Conservation (phyloP, 2,113 vertebrate genomes). For the Gavialis gangeticus region DNA sequence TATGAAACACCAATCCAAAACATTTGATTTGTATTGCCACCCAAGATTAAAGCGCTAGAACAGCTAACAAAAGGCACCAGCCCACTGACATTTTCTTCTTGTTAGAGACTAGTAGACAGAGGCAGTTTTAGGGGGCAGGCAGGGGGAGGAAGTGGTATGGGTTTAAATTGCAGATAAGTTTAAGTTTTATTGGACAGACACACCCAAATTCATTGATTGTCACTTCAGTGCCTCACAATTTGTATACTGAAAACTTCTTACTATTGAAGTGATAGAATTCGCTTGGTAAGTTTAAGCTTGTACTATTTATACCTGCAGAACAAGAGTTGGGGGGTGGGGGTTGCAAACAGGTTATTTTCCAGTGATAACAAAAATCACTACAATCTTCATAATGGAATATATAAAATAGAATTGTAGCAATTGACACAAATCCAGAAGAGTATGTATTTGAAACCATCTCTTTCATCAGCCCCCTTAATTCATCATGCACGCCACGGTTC, state of each 20-base stretch:
- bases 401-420: neutral
- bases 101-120: slow-evolving; percentile 35
- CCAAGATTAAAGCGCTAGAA: slow-evolving; percentile 16
- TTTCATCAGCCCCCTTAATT: neutral
- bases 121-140: neutral
- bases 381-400: neutral
- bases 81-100: slow-evolving; percentile 50
- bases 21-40: neutral
- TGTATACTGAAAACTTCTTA: neutral
- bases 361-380: neutral
- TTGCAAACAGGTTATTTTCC: neutral
- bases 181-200: slow-evolving; percentile 51
- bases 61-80: slow-evolving; percentile 21
- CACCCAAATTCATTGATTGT: slow-evolving; percentile 27
- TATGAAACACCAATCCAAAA: neutral
- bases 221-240: slow-evolving; percentile 25
- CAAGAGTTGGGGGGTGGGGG: neutral
- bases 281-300: neutral
- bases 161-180: slow-evolving; percentile 29
- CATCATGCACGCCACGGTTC: neutral
- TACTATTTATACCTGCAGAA: neutral
- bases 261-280: neutral
- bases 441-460: neutral
- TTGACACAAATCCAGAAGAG: neutral
- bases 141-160: slow-evolving; percentile 18